Percentiles rank a stretch among this genome's conserved stretches.
Evolutionary conservation across 2,113 vertebrate species (phyloP).

Genomic region (Steatornis caripensis): DNA sequence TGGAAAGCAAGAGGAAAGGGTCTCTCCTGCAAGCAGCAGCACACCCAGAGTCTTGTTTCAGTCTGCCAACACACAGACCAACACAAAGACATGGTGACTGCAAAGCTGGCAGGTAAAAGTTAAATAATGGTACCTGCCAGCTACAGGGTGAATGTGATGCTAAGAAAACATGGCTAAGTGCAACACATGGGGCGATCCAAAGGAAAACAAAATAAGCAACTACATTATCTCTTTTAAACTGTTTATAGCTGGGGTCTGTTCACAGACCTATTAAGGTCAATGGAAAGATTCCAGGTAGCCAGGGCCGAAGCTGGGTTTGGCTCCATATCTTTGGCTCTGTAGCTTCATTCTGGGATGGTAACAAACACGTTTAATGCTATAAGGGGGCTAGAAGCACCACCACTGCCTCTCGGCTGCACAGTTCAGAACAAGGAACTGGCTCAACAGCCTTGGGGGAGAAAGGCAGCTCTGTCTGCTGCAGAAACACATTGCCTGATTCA

Average conservation of each 20-base stretch:
- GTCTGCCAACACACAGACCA: neutral
- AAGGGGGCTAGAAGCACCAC: neutral
- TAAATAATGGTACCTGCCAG: slow-evolving; percentile 7
- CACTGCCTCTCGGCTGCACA: neutral
- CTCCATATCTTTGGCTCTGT: neutral
- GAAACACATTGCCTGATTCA: neutral
- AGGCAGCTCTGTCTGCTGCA: slow-evolving; percentile 26
- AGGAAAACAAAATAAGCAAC: neutral
- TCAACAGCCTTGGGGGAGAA: neutral
- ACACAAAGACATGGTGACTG: neutral
- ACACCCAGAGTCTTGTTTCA: neutral
- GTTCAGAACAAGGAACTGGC: neutral
- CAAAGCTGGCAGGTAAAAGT: slow-evolving; percentile 7
- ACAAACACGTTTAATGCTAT: neutral
- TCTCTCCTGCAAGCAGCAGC: neutral
- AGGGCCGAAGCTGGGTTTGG: neutral
- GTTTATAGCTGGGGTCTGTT: neutral
- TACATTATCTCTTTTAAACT: neutral
- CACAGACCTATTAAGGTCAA: neutral
- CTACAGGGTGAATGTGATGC: neutral
- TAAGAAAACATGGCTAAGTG: neutral
- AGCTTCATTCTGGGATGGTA: neutral
- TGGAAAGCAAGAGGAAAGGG: neutral
- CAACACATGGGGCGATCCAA: neutral
- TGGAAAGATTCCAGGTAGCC: slow-evolving; percentile 9